phyloP scores from a whole-genome alignment of 37 sponge, comb jelly and placozoan genomes.

The Ianthella basta region DNA sequence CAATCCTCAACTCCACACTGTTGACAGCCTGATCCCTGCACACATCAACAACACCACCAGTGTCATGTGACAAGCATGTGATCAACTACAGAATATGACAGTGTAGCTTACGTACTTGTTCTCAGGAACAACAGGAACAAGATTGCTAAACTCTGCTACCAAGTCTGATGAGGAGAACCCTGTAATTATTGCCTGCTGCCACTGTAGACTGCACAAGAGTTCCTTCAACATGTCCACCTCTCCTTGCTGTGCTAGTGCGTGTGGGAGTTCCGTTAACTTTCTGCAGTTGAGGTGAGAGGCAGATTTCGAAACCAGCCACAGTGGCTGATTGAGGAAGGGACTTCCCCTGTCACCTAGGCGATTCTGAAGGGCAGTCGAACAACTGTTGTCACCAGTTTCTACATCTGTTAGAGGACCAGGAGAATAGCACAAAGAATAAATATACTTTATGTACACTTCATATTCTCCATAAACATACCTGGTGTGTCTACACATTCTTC shows the following conservation, averaged over 20 bases:
- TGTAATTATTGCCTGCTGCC: slow-evolving; percentile 48
- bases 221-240: slow-evolving; percentile 43
- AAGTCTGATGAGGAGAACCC: slow-evolving; percentile 42
- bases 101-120: not conserved
- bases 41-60: not conserved
- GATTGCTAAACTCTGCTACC: slow-evolving; percentile 43
- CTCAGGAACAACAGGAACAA: slow-evolving; percentile 59
- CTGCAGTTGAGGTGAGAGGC: slow-evolving; percentile 49
- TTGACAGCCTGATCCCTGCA: slow-evolving; percentile 1
- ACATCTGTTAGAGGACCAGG: no score
- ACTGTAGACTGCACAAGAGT: slow-evolving; percentile 55
- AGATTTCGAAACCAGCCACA: slow-evolving; percentile 27
- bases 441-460: no score
- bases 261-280: slow-evolving; percentile 71
- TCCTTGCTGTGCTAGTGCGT: slow-evolving; percentile 34
- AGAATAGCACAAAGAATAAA: no score
- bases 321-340: slow-evolving; percentile 37
- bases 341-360: not conserved
- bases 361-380: no score
- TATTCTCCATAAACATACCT: not conserved
- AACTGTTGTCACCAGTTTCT: no score
- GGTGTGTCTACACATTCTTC: not conserved
- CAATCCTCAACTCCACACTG: slow-evolving; percentile 44
- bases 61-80: not conserved
- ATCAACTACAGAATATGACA: not conserved